phyloP scores from a whole-genome alignment of 2,797 vertebrate genomes.

The Gallirallus australis region DNA sequence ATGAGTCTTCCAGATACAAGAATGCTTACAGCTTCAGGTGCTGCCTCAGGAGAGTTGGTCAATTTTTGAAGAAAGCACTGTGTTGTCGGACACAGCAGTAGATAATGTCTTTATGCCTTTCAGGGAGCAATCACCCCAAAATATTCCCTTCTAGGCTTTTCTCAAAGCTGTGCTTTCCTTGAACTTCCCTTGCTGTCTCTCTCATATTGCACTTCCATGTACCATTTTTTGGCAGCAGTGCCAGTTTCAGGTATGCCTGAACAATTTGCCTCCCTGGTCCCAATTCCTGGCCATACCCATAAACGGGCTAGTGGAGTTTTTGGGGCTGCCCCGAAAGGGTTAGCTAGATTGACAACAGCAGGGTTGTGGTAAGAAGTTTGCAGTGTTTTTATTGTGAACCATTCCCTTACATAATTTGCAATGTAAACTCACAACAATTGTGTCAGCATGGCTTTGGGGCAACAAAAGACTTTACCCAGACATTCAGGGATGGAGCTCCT shows the following conservation, averaged over 20 bases:
- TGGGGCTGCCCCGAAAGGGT: background rate
- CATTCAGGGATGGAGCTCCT: background rate
- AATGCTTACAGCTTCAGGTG: background rate
- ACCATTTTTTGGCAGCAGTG: background rate
- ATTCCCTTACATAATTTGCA: background rate
- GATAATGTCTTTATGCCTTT: background rate
- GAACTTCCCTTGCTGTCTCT: background rate
- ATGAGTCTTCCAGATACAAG: background rate
- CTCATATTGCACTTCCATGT: rapidly evolving
- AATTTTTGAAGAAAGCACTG: background rate
- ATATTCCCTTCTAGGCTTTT: background rate
- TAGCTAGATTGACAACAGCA: background rate
- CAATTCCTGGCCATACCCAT: background rate
- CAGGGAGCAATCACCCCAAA: background rate
- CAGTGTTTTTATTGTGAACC: background rate
- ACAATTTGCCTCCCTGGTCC: background rate
- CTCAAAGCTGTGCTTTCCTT: background rate
- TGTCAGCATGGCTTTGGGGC: background rate
- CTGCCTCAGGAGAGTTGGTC: background rate
- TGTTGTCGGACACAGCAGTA: background rate
- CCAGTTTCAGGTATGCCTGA: background rate
- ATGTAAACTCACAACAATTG: background rate
- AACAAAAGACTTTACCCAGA: background rate
- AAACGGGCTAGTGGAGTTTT: background rate
- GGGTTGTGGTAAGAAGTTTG: background rate